These are phyloP conservation scores for Nyctereutes procyonoides DNA, from an alignment of 2,113 vertebrate genomes.

Conservation along the genomic window DNA sequence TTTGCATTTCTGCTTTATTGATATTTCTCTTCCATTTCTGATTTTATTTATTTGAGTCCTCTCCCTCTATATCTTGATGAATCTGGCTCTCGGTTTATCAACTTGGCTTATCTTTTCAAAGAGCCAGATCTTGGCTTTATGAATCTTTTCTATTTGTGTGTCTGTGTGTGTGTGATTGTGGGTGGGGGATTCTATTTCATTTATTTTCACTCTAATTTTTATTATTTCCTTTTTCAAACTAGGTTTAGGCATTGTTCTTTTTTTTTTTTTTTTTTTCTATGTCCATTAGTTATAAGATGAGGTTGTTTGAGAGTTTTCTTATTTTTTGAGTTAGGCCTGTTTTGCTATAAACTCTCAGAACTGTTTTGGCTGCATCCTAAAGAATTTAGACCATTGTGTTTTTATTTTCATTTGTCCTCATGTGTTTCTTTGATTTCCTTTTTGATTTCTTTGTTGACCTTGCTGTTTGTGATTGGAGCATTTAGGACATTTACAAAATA, in stretches of 20 bases:
- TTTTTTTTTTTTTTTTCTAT: neutral
- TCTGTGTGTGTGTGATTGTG: neutral
- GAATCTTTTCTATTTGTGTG: neutral
- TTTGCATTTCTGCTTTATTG: neutral
- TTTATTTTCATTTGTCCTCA: neutral
- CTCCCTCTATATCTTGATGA: neutral
- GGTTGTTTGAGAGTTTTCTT: neutral
- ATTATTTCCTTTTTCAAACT: neutral
- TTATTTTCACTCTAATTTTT: neutral
- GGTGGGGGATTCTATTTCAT: neutral
- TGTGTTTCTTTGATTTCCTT: neutral
- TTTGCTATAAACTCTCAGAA: neutral
- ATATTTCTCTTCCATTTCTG: neutral
- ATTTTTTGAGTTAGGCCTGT: neutral
- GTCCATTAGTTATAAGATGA: neutral
- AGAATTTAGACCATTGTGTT: neutral
- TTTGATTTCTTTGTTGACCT: neutral
- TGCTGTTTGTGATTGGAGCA: neutral
- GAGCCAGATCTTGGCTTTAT: neutral
- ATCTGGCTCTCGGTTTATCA: neutral
- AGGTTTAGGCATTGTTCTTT: neutral
- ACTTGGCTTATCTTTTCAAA: neutral
- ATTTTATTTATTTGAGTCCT: neutral
- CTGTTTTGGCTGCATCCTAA: neutral
- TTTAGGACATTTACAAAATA: neutral